Base-by-base conservation (phyloP, 2,113 vertebrate species). In the Nesoenas mayeri region DNA sequence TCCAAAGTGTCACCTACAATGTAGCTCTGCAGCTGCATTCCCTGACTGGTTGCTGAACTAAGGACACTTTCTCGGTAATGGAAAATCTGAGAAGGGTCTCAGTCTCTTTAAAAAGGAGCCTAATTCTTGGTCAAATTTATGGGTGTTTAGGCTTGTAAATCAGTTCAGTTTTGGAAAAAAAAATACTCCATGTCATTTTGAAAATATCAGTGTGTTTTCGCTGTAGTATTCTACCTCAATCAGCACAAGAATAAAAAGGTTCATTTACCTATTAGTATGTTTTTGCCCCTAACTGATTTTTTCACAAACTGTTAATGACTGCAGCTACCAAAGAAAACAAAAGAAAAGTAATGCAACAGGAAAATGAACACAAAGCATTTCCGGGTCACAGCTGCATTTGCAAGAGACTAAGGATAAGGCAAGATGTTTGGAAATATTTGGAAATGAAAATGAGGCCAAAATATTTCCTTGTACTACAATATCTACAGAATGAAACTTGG, bases 1-100 rank as follows among this genome's bases (percentile, higher is more conserved):
- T 88, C 79, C 44, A n/a, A 93, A 94, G 78, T 93, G 93, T 90
- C 88, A 93, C 95, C 77, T 71, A 8, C 75, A 64, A 93, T 93
- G 75, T 80, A 67, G 69, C 48, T 80, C 82, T 83, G 28, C 61
- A 31, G 1, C 51, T 80, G 64, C 51, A 50, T 58, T 38, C 32
- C 42, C n/a, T 48, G 56, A 67, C 36, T 57, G 82, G 44, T 5
- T 86, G 72, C 56, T 48, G 64, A 86, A 56, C 32, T 42, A 67
- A 78, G 60, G 66, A 42, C 44, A 10, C 61, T 51, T 82, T 29
- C 32, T 32, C 31, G 36, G n/a, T 31, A 69, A 61, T 12, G 50
- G 48, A 62, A 89, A 92, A 88, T 25, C 38, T 72, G 53, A 89
- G 51, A 90, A 70, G 25, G 38, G 40, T 69, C 60, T 66, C 51